Percentiles rank a stretch among this genome's conserved stretches.
Evolutionary conservation across 2,888 invertebrate genomes (phyloP).

Genomic region (Cryptosula pallasiana): DNA sequence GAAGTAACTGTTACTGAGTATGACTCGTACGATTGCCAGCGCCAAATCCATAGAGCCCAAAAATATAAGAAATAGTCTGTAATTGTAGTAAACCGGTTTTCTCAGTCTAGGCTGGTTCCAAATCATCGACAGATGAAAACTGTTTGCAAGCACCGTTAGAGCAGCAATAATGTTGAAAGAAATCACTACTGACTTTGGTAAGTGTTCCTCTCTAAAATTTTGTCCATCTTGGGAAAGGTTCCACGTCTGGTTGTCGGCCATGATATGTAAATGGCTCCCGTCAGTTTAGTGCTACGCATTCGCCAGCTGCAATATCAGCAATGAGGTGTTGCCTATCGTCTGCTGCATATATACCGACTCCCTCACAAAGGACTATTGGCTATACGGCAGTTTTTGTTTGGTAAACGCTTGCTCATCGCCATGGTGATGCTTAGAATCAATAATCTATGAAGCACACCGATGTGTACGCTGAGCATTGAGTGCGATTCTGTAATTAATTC

Average conservation of each 20-base stretch:
- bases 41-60: conserved; percentile 1
- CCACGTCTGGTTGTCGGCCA: no score
- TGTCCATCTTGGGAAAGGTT: no score
- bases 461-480: background rate
- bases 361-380: no score
- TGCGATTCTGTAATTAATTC: background rate
- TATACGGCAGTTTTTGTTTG: no score
- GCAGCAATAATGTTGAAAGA: conserved; percentile 18
- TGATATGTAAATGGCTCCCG: no score
- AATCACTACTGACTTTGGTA: background rate
- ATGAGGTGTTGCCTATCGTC: background rate
- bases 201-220: background rate
- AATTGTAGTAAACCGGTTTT: conserved; percentile 6
- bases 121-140: background rate
- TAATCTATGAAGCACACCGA: no score
- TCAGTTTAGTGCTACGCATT: no score
- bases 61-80: conserved; percentile 1
- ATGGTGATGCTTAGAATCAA: no score
- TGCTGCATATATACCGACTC: background rate
- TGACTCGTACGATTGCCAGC: background rate
- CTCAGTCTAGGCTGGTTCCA: background rate
- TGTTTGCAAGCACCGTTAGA: background rate
- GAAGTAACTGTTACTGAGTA: background rate
- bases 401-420: no score
- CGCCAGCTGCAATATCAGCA: no score